phyloP scores from a whole-genome alignment of 1,140 invertebrate genomes.

The Platyscapa corneri region DNA sequence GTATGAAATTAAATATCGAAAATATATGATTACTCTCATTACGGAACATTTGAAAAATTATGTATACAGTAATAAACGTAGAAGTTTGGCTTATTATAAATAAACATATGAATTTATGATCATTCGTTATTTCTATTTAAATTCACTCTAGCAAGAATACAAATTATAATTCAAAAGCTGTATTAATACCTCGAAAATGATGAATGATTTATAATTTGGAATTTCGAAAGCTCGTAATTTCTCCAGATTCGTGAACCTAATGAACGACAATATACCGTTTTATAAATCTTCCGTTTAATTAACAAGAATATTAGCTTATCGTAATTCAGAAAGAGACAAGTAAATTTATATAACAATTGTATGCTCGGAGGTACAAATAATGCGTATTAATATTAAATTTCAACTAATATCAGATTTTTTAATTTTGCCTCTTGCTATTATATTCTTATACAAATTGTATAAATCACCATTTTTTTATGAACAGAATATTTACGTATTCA shows the following conservation, averaged over 20 bases:
- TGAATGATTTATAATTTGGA: constrained; percentile 33
- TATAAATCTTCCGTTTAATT: constrained; percentile 36
- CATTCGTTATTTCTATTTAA: constrained; percentile 46
- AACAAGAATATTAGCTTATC: neutral
- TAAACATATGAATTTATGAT: constrained; percentile 48
- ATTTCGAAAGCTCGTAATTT: constrained; percentile 40
- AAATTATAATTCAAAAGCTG: constrained; percentile 37
- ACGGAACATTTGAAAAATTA: neutral
- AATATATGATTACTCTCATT: too few species aligned
- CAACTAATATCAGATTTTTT: neutral
- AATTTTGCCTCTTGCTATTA: neutral
- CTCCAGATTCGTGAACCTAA: constrained; percentile 10
- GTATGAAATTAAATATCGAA: too few species aligned
- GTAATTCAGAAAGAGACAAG: neutral
- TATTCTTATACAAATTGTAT: neutral
- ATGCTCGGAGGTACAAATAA: neutral
- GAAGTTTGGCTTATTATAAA: constrained; percentile 42
- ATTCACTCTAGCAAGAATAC: neutral
- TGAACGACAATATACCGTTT: constrained; percentile 26
- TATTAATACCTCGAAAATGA: constrained; percentile 36
- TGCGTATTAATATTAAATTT: neutral
- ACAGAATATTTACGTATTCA: too few species aligned
- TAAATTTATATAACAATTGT: neutral
- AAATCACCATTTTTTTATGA: too few species aligned
- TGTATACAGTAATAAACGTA: constrained; percentile 2